Conservation (phyloP, 2,113 vertebrate genomes). For the Garra rufa region DNA sequence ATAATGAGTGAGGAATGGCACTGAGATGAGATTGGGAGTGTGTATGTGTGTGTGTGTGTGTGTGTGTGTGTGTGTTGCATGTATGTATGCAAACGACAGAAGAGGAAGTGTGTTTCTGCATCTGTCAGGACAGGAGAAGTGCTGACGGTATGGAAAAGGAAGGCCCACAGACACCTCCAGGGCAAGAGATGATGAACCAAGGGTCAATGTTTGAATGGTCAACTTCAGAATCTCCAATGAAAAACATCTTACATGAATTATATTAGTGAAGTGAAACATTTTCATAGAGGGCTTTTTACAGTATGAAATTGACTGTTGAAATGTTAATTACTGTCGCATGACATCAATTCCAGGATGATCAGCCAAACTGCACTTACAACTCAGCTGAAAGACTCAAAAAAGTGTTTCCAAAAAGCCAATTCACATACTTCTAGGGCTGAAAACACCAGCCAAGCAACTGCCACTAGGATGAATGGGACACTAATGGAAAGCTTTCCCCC, state of each 20-base stretch:
- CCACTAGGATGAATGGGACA: neutral
- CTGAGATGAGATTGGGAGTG: neutral
- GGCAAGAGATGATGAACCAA: conserved; percentile 4
- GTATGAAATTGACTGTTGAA: neutral
- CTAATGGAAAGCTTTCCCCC: conserved; percentile 4
- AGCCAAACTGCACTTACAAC: neutral
- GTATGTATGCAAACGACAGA: neutral
- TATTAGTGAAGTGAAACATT: neutral
- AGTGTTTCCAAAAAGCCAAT: neutral
- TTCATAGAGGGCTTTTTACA: neutral
- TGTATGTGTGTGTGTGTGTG: neutral
- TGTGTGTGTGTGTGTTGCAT: neutral
- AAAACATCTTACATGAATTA: neutral
- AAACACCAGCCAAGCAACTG: conserved; percentile 23
- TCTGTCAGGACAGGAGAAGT: conserved; percentile 10
- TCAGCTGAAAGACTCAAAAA: neutral
- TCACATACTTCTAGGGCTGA: conserved; percentile 2
- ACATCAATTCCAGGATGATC: neutral
- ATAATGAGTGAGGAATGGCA: conserved; percentile 15
- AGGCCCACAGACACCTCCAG: conserved; percentile 6
- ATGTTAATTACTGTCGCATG: neutral
- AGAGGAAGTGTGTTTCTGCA: conserved; percentile 32
- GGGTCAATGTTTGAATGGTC: neutral
- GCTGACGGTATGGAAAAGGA: neutral
- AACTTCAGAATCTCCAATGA: neutral